Base-by-base conservation (phyloP, 2,113 vertebrate species). In the Rana temporaria region DNA sequence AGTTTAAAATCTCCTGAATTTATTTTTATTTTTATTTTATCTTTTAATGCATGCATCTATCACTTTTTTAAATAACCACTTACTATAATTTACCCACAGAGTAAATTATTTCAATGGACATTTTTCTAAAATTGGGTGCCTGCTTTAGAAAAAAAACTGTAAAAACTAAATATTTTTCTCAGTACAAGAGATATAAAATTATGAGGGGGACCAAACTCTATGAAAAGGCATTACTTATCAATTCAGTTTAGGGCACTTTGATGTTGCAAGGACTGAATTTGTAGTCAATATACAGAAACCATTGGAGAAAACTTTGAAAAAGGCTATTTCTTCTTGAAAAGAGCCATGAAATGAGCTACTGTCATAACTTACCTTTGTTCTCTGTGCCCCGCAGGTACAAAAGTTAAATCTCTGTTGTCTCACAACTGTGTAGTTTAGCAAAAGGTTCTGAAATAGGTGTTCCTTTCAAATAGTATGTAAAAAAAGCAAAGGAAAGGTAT, bases 321-420 rank as follows among this genome's bases (percentile, higher is more conserved):
- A 79, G 30, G 64, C 52, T 57, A 68, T 79, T 79, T 79, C 53
- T 68, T 68, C 79, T 73, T 71, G 59, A 72, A 81, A 73, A 73
- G 57, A 81, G 59, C 60, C 42, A 65, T 55, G 69, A 81, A 81
- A 81, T 64, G 57, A 72, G 68, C 73, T 38, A 34, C 59, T 81
- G 68, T 81, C 79, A 81, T 81, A 73, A 81, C 79, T 81, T 69
- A 64, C 79, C 57, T 18, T 81, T 72, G 79, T 81, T 81, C 69
- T 81, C 24, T 64, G 12, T 65, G 65, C 68, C 79, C 79, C 15
- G 59, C 59, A 73, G 79, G 48, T 73, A 73, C 59, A 81, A 69
- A 81, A 81, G 69, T 73, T 63, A 73, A 63, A 73, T 81, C 38
- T 79, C 77, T 67, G 77, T 55, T 81, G 79, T 72, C 79, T 81